Evolutionary conservation across 2,888 invertebrate species (phyloP), one percentile per base, ranked within the genome.

Genomic region (Ormyrus thymus): DNA sequence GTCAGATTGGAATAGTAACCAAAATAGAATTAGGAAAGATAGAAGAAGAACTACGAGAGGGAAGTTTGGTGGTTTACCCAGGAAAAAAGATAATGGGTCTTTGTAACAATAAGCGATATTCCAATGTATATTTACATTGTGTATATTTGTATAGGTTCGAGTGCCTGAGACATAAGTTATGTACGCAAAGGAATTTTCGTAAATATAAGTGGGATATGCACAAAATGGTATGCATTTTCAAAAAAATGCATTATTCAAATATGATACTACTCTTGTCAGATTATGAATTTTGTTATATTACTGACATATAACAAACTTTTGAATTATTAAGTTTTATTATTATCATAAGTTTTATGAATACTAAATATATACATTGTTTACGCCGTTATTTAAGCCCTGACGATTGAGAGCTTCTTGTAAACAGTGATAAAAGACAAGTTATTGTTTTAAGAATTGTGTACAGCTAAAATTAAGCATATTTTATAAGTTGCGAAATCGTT

Each of bases 1-100:
- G 0, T 81, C 84, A 0, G 89, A 90, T 50, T 90, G 90, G 87
- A 85, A 85, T 2, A 83, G 83, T 0, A 85, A 83, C 77, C 85
- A 50, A 11, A 61, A 13, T 6, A 64, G 78, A 45, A 79, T 70
- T 56, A 69, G 79, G 7, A 81, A 81, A 65, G 81, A 81, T 9
- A 77, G 79, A 48, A 73, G 81, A 56, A 53, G 71, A 48, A n/a
- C 66, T 6, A 69, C 66, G 1, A 56, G 81, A 56, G 81, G 81
- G 7, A 81, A 81, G 56, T 81, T 81, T 53, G 72, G 76, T 53
- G 78, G 75, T 13, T 50, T 77, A 7, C 59, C 72, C 3, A 74
- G 79, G 50, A 80, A 78, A 76, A 81, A 81, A 45, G 79, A 81
- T 56, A 56, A 58, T 51, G 15, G 59, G 9, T 55, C 72, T 45